phyloP scores from a whole-genome alignment of 2,888 invertebrate genomes.

The Xylota segnis region DNA sequence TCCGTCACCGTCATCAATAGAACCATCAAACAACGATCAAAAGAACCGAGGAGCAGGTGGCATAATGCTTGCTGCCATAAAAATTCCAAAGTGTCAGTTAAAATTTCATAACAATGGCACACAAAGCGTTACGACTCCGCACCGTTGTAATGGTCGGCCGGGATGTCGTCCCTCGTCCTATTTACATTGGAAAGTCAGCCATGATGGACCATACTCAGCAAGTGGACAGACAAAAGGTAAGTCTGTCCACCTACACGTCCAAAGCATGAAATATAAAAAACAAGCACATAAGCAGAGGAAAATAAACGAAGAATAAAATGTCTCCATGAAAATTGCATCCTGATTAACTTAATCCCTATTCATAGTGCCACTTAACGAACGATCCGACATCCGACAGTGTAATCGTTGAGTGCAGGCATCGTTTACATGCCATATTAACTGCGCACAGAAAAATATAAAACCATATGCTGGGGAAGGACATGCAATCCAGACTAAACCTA shows the following conservation, averaged over 20 bases:
- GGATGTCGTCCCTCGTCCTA: background rate
- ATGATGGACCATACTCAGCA: background rate
- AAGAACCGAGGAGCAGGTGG: constrained; percentile 11
- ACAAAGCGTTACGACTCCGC: background rate
- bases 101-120: constrained; percentile 17
- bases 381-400: constrained; percentile 45
- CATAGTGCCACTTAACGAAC: constrained; percentile 69
- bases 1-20: background rate
- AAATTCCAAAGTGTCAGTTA: constrained; percentile 17
- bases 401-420: constrained; percentile 70
- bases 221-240: background rate
- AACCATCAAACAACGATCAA: constrained; percentile 2
- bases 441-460: constrained; percentile 44
- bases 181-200: background rate
- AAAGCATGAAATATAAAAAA: background rate
- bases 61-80: constrained; percentile 8
- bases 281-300: background rate
- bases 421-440: constrained; percentile 73
- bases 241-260: background rate
- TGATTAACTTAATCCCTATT: constrained; percentile 75
- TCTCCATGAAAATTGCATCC: constrained; percentile 72
- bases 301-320: constrained; percentile 50
- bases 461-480: constrained; percentile 39
- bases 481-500: constrained; percentile 5
- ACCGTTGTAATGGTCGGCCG: background rate